Percentiles rank a stretch among this genome's conserved stretches.
These are phyloP conservation scores for Tetheella fluctuosa DNA, from an alignment of 2,888 invertebrate genomes.

Conservation along the genomic window DNA sequence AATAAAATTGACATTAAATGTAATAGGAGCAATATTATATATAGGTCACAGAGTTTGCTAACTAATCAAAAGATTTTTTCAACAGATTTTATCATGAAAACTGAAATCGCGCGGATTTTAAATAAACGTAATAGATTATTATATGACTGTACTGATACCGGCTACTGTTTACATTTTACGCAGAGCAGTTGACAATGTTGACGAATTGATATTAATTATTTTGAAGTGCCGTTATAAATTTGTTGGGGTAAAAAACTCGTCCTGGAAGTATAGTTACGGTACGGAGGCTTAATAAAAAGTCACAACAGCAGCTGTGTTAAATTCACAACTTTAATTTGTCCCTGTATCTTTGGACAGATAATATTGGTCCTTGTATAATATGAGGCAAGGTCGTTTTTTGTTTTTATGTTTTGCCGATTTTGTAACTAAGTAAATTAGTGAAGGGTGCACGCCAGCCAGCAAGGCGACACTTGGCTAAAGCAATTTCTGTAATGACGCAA, in stretches of 20 bases:
- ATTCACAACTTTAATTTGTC: slow-evolving; percentile 54
- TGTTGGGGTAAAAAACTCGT: slow-evolving; percentile 14
- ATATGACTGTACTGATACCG: background rate
- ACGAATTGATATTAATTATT: slow-evolving; percentile 24
- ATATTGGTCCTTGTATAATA: slow-evolving; percentile 38
- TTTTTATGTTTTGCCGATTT: slow-evolving; percentile 31
- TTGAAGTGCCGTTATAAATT: slow-evolving; percentile 25
- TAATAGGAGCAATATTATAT: no score
- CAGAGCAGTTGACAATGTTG: background rate
- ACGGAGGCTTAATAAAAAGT: slow-evolving; percentile 50
- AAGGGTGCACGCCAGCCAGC: slow-evolving; percentile 43
- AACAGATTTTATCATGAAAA: no score
- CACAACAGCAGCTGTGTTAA: slow-evolving; percentile 46
- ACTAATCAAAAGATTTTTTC: background rate
- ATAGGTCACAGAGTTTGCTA: background rate
- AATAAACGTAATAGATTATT: background rate
- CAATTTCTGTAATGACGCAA: slow-evolving; percentile 70
- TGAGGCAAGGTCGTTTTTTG: slow-evolving; percentile 38
- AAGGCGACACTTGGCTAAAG: slow-evolving; percentile 45
- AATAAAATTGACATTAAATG: no score
- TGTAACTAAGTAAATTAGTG: slow-evolving; percentile 57
- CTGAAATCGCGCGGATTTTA: no score
- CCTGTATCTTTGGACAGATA: slow-evolving; percentile 23
- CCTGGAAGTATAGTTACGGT: slow-evolving; percentile 18
- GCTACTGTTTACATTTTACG: slow-evolving; percentile 6